Base-by-base conservation (phyloP, 2,797 vertebrate genomes). In the Acridotheres tristis region DNA sequence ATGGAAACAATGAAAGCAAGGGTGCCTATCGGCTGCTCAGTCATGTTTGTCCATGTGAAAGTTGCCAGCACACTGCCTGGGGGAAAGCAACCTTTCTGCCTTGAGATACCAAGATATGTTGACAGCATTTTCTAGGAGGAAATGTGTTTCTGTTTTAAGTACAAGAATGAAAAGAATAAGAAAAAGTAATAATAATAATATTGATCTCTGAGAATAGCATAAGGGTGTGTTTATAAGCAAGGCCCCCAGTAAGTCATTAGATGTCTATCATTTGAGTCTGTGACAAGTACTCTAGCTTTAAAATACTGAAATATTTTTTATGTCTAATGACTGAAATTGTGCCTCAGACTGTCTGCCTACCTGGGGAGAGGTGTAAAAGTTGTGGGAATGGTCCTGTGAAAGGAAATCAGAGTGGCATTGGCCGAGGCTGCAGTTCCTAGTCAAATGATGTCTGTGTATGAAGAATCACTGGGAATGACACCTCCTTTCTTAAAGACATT, bases 91-190 rank as follows among this genome's bases (percentile, higher is more conserved):
- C 89, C 68, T 91, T 84, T 94, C 93, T 86, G 73, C 93, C 90
- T 96, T 94, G 85, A 96, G 95, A 96, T 66, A 96, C 74, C 42
- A 80, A 94, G 78, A 86, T 76, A 92, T 1, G 8, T 86, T 93
- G 94, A 92, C 88, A 93, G 75, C 19, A 42, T 96, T 93, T 95
- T 89, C 91, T 85, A 86, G 45, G 68, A 92, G 48, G 90, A 97
- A 96, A 90, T 26, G 27, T 88, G 47, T 88, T 68, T 93, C 71
- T 94, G 66, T 89, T 97, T 97, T 87, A 96, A 96, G 90, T 82
- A 65, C 18, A 67, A 91, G 85, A 94, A 95, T 73, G 53, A 54
- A 93, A 91, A 95, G 36, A 89, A 62, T 89, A 71, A 45, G 20
- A 43, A 74, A 89, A 83, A 65, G 19, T 8, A 79, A 36, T 36